phyloP scores from a whole-genome alignment of 1,140 invertebrate species.

The Euglossa dilemma region DNA sequence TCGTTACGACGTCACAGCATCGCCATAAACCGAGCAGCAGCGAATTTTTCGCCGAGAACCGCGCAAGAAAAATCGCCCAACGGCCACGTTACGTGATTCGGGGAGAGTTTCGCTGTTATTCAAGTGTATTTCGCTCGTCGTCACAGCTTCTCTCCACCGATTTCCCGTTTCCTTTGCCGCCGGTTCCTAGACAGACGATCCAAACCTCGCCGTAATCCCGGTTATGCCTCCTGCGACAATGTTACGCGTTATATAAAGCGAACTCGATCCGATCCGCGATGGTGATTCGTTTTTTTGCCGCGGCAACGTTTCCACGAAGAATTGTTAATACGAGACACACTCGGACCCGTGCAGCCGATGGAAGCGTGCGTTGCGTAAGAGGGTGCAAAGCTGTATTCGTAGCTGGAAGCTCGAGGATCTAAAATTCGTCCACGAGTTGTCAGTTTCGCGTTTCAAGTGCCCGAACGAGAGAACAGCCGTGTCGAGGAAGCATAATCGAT shows the following conservation, averaged over 20 bases:
- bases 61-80: neutral
- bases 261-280: neutral
- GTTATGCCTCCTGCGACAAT: neutral
- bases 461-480: neutral
- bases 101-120: conserved; percentile 8
- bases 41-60: neutral
- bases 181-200: too few relatives aligned
- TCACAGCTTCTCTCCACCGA: neutral
- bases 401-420: neutral
- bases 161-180: neutral
- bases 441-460: neutral
- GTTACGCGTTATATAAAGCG: neutral
- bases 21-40: neutral
- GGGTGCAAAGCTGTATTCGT: neutral
- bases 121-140: neutral
- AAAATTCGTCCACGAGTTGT: neutral
- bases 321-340: neutral
- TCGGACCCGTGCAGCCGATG: neutral
- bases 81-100: neutral
- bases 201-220: neutral
- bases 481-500: neutral
- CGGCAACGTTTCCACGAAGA: neutral
- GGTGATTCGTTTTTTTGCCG: neutral
- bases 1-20: neutral
- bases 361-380: neutral